These are phyloP conservation scores for Abrostola triplasia DNA, from an alignment of 2,888 invertebrate genomes.

Conservation along the genomic window DNA sequence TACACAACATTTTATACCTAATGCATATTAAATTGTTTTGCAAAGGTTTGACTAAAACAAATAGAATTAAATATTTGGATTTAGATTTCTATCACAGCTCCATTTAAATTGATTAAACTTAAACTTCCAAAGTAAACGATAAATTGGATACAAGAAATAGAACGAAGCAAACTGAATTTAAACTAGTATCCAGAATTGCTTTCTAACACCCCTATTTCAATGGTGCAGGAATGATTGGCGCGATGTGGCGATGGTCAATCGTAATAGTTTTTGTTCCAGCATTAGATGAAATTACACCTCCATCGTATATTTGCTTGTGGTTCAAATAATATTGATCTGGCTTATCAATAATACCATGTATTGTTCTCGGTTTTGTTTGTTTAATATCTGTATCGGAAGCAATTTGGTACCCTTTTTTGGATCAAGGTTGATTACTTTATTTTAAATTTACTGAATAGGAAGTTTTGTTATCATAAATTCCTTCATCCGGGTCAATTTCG, in stretches of 20 bases:
- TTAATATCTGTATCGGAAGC: constrained; percentile 44
- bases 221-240: constrained; percentile 51
- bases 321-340: constrained; percentile 63
- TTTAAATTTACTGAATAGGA: not conserved
- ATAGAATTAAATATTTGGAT: too few relatives aligned
- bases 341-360: constrained; percentile 51
- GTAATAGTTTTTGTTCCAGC: constrained; percentile 72
- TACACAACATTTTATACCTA: too few relatives aligned
- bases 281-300: constrained; percentile 76
- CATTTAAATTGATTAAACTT: too few relatives aligned
- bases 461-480: too few relatives aligned
- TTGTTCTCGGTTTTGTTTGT: constrained; percentile 53
- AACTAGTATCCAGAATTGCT: not conserved
- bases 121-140: too few relatives aligned
- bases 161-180: constrained; percentile 1
- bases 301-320: constrained; percentile 71
- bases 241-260: constrained; percentile 64
- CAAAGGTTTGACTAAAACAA: too few relatives aligned
- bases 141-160: too few relatives aligned
- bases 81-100: too few relatives aligned
- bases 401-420: constrained; percentile 26
- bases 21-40: too few relatives aligned
- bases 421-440: constrained; percentile 1
- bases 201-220: constrained; percentile 45
- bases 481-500: too few relatives aligned